Conservation (phyloP, 2,888 invertebrate genomes). For the Callyntrura sp. region DNA sequence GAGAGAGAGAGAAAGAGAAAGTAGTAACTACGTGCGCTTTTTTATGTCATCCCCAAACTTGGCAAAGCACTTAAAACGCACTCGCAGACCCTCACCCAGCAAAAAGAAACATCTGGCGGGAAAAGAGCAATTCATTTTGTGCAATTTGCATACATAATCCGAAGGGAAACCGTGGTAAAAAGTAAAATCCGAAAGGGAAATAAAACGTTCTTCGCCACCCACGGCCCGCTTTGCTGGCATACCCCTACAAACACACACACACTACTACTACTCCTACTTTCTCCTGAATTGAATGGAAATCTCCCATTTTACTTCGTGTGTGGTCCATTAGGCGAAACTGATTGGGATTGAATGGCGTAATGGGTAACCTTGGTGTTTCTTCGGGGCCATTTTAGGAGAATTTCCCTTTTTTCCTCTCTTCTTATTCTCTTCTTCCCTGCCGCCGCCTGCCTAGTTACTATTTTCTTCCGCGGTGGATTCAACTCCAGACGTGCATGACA, state of each 20-base stretch:
- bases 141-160: slow-evolving; percentile 68
- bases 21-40: no score
- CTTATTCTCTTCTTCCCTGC: no score
- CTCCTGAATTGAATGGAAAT: slow-evolving; percentile 49
- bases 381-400: slow-evolving; percentile 4
- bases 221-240: no score
- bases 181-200: slow-evolving; percentile 10
- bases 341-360: slow-evolving; percentile 72
- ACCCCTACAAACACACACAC: background rate
- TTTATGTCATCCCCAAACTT: no score
- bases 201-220: background rate
- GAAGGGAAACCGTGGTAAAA: slow-evolving; percentile 42
- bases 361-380: slow-evolving; percentile 42
- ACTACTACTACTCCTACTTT: background rate
- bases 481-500: slow-evolving; percentile 65
- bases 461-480: no score
- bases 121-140: slow-evolving; percentile 57
- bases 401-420: slow-evolving; percentile 57
- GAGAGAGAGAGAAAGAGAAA: no score
- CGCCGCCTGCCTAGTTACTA: no score
- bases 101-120: slow-evolving; percentile 19
- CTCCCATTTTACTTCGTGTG: slow-evolving; percentile 58
- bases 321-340: slow-evolving; percentile 71
- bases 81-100: no score
- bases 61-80: slow-evolving; percentile 27